These are phyloP conservation scores for Leptogaster cylindrica DNA, from an alignment of 2,888 invertebrate genomes.

Conservation along the genomic window DNA sequence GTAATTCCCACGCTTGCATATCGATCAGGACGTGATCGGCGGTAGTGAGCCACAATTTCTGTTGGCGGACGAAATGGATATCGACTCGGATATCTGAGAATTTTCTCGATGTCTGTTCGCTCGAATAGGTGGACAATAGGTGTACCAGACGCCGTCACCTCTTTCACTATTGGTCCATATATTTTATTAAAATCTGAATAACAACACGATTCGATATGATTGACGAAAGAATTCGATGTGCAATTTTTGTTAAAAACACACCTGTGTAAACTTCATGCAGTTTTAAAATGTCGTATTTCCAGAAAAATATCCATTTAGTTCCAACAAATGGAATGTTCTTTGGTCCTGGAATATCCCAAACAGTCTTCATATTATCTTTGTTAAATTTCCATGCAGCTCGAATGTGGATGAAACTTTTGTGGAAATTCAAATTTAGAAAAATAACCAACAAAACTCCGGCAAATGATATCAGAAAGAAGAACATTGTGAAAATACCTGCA, in stretches of 20 bases:
- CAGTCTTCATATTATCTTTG: slow-evolving; percentile 41
- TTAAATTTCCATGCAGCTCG: not conserved
- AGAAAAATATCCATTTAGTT: slow-evolving; percentile 80
- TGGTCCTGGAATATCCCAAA: slow-evolving; percentile 75
- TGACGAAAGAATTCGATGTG: not conserved
- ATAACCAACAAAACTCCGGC: not conserved
- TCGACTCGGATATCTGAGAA: slow-evolving; percentile 74
- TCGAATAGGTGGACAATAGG: slow-evolving; percentile 77
- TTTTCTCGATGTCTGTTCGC: slow-evolving; percentile 74
- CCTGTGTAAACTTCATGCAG: slow-evolving; percentile 81
- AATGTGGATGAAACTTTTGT: not conserved
- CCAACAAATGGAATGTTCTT: slow-evolving; percentile 75
- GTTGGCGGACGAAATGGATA: slow-evolving; percentile 83
- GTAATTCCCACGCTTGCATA: slow-evolving; percentile 83
- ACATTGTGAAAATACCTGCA: not conserved
- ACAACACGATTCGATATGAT: too few species aligned
- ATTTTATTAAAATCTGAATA: slow-evolving; percentile 69
- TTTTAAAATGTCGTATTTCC: slow-evolving; percentile 73
- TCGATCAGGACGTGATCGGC: slow-evolving; percentile 75
- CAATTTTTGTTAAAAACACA: slow-evolving; percentile 54
- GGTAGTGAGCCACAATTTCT: slow-evolving; percentile 78
- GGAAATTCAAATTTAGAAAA: not conserved
- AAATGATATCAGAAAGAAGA: not conserved
- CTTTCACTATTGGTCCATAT: slow-evolving; percentile 79
- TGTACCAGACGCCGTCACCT: slow-evolving; percentile 76